Evolutionary conservation across 2,113 vertebrate genomes (phyloP).

Genomic region (Callorhinus ursinus): DNA sequence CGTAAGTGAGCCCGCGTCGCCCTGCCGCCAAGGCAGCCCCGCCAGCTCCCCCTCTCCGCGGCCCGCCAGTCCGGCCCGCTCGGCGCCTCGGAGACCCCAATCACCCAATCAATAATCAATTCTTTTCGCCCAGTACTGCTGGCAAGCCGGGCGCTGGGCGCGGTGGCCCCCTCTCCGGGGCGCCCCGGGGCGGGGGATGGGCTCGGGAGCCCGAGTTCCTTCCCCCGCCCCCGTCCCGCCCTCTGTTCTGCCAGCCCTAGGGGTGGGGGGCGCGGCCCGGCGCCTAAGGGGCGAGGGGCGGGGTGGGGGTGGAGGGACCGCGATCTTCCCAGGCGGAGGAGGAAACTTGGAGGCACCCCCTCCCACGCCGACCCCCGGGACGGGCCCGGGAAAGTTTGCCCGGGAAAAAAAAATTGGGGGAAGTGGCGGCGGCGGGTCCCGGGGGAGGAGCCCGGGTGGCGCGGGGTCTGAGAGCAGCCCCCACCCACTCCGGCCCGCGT

Average conservation of each 20-base stretch:
- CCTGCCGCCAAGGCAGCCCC: constrained; percentile 71
- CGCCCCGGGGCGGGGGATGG: constrained; percentile 10
- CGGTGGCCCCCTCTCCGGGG: neutral
- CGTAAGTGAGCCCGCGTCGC: constrained; percentile 66
- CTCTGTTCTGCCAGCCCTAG: neutral
- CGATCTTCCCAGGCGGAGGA: neutral
- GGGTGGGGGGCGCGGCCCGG: neutral
- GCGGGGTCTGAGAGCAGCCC: constrained; percentile 21
- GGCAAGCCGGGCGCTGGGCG: neutral
- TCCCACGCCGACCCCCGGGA: constrained; percentile 47
- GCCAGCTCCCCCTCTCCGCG: constrained; percentile 6
- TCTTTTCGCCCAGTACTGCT: neutral
- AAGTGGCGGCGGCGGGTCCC: constrained; percentile 51
- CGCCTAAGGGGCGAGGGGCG: neutral
- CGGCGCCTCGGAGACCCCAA: constrained; percentile 6
- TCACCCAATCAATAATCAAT: constrained; percentile 74
- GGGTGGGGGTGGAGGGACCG: neutral
- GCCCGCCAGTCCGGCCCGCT: neutral
- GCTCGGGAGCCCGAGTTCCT: neutral
- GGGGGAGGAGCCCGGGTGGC: constrained; percentile 51
- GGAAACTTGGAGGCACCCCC: constrained; percentile 69
- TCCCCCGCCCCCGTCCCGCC: neutral
- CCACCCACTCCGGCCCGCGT: neutral
- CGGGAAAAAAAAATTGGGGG: constrained; percentile 18
- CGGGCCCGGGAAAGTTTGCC: constrained; percentile 75